Conservation (phyloP, 64 coral and sea anemone species). For the Dendronephthya gigantea region DNA sequence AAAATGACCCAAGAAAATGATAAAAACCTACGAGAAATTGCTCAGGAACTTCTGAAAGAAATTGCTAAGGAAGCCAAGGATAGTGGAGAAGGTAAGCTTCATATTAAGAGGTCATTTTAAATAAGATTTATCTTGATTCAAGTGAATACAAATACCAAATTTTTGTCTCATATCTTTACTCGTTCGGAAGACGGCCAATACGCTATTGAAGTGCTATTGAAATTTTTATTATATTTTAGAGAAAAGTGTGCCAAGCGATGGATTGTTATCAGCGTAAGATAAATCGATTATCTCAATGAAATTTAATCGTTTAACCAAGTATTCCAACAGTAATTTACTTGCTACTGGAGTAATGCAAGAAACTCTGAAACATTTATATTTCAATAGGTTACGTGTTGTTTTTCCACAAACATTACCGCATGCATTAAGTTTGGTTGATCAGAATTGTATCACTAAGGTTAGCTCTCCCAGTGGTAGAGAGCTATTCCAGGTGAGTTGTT, state of each 20-base stretch:
- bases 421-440: slow-evolving; percentile 65
- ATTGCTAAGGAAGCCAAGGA: background rate
- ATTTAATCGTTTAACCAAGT: background rate
- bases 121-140: no score
- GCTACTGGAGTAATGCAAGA: no score
- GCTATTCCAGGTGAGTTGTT: slow-evolving; percentile 54
- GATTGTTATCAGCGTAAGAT: background rate
- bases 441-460: slow-evolving; percentile 49
- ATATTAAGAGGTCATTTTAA: no score
- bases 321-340: no score
- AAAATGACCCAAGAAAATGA: background rate
- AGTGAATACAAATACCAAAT: no score
- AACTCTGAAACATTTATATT: background rate
- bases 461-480: slow-evolving; percentile 49
- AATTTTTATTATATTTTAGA: background rate
- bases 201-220: background rate
- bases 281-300: background rate
- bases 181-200: background rate
- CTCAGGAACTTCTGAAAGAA: background rate
- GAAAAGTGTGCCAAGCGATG: background rate
- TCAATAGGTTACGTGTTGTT: slow-evolving; percentile 53
- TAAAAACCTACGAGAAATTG: background rate
- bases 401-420: slow-evolving; percentile 58
- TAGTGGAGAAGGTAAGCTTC: background rate
- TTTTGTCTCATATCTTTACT: no score